Conservation (phyloP, 2,888 invertebrate genomes). For the Apocheima hispidaria region DNA sequence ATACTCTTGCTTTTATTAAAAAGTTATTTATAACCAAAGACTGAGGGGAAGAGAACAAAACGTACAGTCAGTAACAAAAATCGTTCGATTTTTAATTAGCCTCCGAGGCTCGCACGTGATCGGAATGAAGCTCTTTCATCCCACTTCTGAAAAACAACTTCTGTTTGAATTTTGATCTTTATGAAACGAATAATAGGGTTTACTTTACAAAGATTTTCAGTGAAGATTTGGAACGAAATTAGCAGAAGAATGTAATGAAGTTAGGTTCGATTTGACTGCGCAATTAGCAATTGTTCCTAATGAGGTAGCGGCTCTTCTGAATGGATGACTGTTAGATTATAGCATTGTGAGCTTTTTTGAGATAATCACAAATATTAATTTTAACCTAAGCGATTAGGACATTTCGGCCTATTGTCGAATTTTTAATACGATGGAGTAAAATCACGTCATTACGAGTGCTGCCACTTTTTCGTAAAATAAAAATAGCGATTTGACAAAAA, state of each 20-base stretch:
- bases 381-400: no score
- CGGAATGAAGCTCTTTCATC: slow-evolving; percentile 66
- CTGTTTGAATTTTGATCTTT: neutral
- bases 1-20: no score
- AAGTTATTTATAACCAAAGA: slow-evolving; percentile 22
- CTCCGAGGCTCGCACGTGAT: slow-evolving; percentile 72
- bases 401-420: no score
- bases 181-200: slow-evolving; percentile 4
- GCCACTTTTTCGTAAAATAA: no score
- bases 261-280: slow-evolving; percentile 76
- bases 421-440: no score
- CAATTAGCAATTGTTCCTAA: slow-evolving; percentile 76
- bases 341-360: no score
- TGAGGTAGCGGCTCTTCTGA: slow-evolving; percentile 59
- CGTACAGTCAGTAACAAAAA: slow-evolving; percentile 79
- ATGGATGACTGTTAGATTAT: slow-evolving; percentile 36
- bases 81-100: slow-evolving; percentile 85
- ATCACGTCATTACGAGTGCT: no score
- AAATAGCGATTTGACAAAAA: no score
- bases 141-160: slow-evolving; percentile 22
- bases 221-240: slow-evolving; percentile 52
- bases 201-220: slow-evolving; percentile 4
- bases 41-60: slow-evolving; percentile 45
- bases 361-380: no score
- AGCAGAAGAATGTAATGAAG: slow-evolving; percentile 71